Conservation (phyloP, 2,888 invertebrate genomes). For the Drosophila tanythrix region DNA sequence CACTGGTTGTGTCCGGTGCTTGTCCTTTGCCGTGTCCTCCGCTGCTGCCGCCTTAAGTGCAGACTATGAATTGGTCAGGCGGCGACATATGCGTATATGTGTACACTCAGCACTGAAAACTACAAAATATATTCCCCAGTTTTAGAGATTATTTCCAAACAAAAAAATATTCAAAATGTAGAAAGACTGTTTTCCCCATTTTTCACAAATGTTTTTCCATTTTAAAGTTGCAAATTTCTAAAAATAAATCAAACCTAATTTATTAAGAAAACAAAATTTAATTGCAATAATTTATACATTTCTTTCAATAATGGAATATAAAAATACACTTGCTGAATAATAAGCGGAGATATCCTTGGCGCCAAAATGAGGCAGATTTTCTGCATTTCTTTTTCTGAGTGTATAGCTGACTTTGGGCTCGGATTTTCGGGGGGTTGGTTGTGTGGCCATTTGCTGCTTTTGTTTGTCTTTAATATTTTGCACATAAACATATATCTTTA, state of each 20-base stretch:
- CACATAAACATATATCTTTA: slow-evolving; percentile 84
- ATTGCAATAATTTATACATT: not conserved
- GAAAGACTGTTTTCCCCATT: not conserved
- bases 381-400: not conserved
- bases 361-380: not conserved
- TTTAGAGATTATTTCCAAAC: not conserved
- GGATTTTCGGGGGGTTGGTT: not conserved
- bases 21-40: slow-evolving; percentile 39
- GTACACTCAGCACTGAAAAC: not conserved
- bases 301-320: too few species aligned
- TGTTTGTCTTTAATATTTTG: slow-evolving; percentile 83
- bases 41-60: slow-evolving; percentile 67
- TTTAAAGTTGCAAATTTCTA: not conserved
- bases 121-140: not conserved
- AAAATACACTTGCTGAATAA: not conserved
- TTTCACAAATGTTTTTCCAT: not conserved
- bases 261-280: not conserved
- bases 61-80: slow-evolving; percentile 80
- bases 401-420: not conserved
- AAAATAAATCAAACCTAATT: not conserved
- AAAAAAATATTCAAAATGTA: too few species aligned
- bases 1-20: slow-evolving; percentile 70
- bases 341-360: not conserved
- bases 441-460: slow-evolving; percentile 35
- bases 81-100: slow-evolving; percentile 57